These are phyloP conservation scores for Blastomussa wellsi DNA, from an alignment of 92 coral and sea anemone species.

Conservation along the genomic window DNA sequence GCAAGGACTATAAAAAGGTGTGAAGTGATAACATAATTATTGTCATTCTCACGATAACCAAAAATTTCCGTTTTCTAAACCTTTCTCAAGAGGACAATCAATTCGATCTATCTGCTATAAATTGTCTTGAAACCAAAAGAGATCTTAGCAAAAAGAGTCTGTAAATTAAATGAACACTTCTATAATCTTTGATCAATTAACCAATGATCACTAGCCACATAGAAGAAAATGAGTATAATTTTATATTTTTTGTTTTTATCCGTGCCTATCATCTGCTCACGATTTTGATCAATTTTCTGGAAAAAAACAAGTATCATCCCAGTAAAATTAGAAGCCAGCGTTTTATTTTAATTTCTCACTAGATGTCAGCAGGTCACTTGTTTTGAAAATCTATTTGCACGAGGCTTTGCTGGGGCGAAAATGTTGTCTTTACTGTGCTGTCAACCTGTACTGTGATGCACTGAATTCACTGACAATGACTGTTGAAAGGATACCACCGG, in stretches of 20 bases:
- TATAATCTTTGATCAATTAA: background rate
- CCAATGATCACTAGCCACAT: background rate
- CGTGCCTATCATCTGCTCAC: background rate
- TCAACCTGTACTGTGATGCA: background rate
- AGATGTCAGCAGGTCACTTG: background rate
- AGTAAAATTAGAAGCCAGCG: conserved; percentile 1
- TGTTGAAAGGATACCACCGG: background rate
- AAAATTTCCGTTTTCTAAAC: conserved; percentile 52
- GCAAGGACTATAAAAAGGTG: conserved; percentile 71
- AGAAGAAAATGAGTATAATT: background rate
- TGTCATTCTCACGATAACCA: conserved; percentile 46
- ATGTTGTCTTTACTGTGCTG: background rate
- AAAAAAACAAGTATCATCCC: conserved; percentile 20
- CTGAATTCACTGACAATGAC: background rate
- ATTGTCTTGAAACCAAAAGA: background rate
- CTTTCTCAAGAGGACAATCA: conserved; percentile 39
- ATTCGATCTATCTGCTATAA: conserved; percentile 16
- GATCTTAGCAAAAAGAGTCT: background rate
- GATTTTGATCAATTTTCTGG: background rate
- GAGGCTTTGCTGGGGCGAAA: conserved; percentile 10
- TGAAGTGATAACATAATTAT: conserved; percentile 66
- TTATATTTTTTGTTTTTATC: background rate
- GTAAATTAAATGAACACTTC: background rate
- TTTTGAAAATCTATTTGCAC: background rate
- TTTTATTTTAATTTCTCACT: background rate